phyloP scores from a whole-genome alignment of 2,888 invertebrate species.

The Beris morrisii region DNA sequence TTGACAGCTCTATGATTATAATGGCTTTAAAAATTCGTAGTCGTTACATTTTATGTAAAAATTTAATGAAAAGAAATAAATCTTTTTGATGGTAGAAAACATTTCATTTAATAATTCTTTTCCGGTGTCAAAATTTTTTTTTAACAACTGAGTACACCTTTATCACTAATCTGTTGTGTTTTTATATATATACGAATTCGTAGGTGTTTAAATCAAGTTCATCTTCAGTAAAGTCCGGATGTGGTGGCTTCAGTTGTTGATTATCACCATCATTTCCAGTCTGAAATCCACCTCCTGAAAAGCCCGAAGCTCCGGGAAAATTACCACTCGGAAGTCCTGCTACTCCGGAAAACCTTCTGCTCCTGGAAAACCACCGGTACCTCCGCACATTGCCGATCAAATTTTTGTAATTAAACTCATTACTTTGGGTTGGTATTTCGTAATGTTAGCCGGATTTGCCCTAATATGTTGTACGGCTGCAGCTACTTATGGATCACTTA shows the following conservation, averaged over 20 bases:
- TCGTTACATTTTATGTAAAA: no score
- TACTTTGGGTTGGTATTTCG: constrained; percentile 84
- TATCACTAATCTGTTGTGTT: no score
- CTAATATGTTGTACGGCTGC: constrained; percentile 79
- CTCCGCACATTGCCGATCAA: constrained; percentile 54
- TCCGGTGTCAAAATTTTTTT: no score
- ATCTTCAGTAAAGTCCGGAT: constrained; percentile 63
- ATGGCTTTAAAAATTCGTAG: no score
- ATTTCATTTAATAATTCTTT: no score
- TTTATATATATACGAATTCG: no score
- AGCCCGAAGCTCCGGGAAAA: constrained; percentile 50
- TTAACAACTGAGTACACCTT: no score
- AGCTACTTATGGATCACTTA: constrained; percentile 79
- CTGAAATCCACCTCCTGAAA: constrained; percentile 47
- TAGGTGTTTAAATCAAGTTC: constrained; percentile 63
- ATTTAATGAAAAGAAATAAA: no score
- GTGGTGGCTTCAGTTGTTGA: constrained; percentile 54
- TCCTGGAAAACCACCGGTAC: constrained; percentile 45
- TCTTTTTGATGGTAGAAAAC: no score
- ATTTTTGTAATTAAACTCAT: constrained; percentile 72
- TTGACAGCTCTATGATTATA: no score
- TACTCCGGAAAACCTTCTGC: constrained; percentile 50
- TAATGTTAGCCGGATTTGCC: constrained; percentile 78
- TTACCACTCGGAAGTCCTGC: constrained; percentile 49
- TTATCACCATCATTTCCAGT: constrained; percentile 41